Conservation (phyloP, 2,113 vertebrate species). For the Varanus salvator region DNA sequence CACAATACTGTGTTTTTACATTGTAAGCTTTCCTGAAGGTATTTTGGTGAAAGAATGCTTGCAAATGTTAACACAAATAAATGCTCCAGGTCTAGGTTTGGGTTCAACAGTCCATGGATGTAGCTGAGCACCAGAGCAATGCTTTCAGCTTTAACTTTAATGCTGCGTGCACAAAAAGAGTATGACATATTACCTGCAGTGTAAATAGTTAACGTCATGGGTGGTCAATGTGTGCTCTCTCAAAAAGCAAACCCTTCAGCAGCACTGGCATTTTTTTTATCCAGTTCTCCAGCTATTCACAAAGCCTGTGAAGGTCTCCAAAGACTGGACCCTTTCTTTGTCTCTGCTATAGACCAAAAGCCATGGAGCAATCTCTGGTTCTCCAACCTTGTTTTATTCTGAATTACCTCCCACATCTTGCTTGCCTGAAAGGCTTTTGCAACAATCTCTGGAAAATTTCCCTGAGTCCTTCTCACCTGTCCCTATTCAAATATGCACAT, state of each 20-base stretch:
- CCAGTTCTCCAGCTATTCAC: rapidly evolving
- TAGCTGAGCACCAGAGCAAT: not conserved
- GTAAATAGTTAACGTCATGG: not conserved
- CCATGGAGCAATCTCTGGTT: not conserved
- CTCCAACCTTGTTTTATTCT: not conserved
- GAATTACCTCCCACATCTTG: not conserved
- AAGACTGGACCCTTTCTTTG: rapidly evolving
- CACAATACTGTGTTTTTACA: not conserved
- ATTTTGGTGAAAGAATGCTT: not conserved
- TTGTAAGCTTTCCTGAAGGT: not conserved
- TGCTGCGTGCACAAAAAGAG: not conserved
- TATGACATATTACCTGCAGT: not conserved
- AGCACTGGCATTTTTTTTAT: not conserved
- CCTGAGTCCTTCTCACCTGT: not conserved
- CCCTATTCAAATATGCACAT: not conserved
- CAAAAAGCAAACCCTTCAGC: rapidly evolving
- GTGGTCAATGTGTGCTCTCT: not conserved
- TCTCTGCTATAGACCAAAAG: not conserved
- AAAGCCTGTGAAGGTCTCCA: rapidly evolving
- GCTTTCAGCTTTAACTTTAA: not conserved
- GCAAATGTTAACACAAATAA: not conserved
- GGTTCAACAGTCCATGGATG: not conserved
- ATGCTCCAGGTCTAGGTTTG: not conserved
- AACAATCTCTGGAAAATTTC: not conserved
- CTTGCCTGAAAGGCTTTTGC: conserved; percentile 6